Evolutionary conservation across 2,113 vertebrate genomes (phyloP).

Genomic region (Illadopsis cleaveri): DNA sequence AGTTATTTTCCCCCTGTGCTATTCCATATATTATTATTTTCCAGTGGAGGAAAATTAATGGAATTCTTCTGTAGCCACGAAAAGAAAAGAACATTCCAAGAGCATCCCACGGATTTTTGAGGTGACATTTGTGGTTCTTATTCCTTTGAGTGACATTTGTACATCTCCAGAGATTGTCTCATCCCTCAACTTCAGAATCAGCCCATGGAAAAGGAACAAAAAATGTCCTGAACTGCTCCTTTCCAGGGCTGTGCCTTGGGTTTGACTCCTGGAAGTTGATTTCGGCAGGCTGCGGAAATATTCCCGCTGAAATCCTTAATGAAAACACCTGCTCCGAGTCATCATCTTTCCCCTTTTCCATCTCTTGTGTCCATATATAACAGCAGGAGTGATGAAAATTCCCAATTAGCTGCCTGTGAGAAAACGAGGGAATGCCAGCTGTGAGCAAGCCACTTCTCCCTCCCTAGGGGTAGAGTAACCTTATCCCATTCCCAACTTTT

Average conservation of each 20-base stretch:
- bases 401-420: constrained; percentile 73
- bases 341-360: neutral
- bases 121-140: neutral
- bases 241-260: neutral
- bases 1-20: neutral
- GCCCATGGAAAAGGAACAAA: neutral
- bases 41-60: neutral
- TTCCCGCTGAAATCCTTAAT: neutral
- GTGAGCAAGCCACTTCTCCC: neutral
- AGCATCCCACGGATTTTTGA: fast-evolving
- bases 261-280: neutral
- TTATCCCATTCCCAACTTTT: neutral
- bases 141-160: neutral
- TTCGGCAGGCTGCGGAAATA: neutral
- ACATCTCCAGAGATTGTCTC: neutral
- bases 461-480: neutral
- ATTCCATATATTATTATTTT: neutral
- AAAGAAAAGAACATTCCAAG: neutral
- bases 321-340: neutral
- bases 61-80: fast-evolving
- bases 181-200: neutral
- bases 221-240: neutral
- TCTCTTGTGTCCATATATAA: neutral
- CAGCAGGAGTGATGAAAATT: constrained; percentile 66
- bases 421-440: constrained; percentile 26